Percentiles rank a stretch among this genome's conserved stretches.
These are phyloP conservation scores for Lamellibrachia luymesi DNA, from an alignment of 1,140 invertebrate species.

Conservation along the genomic window DNA sequence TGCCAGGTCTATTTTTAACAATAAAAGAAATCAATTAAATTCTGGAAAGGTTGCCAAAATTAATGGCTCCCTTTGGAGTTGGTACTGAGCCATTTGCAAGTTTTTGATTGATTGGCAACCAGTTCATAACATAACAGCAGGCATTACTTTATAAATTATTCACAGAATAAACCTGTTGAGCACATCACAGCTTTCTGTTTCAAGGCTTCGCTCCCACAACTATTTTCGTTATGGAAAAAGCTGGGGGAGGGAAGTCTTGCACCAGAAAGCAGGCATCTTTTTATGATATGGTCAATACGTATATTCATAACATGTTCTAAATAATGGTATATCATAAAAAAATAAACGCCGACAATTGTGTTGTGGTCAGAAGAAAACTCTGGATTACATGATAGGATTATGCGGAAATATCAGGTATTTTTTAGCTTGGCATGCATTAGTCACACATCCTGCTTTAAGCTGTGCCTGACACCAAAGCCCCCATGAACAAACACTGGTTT, in stretches of 20 bases:
- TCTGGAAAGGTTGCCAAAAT: background rate
- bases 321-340: background rate
- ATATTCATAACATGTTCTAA: background rate
- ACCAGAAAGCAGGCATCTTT: background rate
- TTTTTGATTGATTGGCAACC: background rate
- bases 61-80: background rate
- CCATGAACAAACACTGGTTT: background rate
- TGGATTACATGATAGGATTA: background rate
- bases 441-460: too few species aligned
- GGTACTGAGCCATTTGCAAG: background rate
- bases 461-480: too few species aligned
- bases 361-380: background rate
- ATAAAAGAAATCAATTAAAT: slow-evolving; percentile 1
- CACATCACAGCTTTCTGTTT: too few species aligned
- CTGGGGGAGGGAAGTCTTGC: background rate
- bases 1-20: background rate
- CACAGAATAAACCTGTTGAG: background rate
- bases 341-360: background rate
- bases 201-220: too few species aligned
- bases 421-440: background rate
- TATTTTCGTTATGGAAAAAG: background rate
- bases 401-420: background rate
- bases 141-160: background rate
- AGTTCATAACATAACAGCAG: background rate
- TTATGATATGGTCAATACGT: background rate